These are phyloP conservation scores for Oenanthe melanoleuca DNA, from an alignment of 2,113 vertebrate species.

Conservation along the genomic window DNA sequence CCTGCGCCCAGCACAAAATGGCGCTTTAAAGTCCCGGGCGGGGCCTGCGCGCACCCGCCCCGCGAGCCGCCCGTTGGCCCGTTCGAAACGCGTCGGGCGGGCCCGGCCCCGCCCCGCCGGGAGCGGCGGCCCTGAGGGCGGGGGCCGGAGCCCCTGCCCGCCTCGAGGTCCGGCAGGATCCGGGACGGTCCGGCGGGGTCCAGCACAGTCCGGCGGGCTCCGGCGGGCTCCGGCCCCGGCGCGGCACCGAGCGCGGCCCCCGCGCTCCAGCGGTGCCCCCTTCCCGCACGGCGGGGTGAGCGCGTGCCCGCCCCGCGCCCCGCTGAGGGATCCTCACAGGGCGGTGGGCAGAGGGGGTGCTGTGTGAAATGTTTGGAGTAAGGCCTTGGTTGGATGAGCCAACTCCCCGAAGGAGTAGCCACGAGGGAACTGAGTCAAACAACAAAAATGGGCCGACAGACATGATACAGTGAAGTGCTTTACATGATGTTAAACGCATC, in stretches of 20 bases:
- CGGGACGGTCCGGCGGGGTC: too few species aligned
- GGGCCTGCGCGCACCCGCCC: too few species aligned
- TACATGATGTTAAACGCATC: background rate
- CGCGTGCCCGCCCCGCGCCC: fast-evolving
- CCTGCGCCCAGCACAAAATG: too few species aligned
- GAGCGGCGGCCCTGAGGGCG: background rate
- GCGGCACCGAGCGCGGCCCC: too few species aligned
- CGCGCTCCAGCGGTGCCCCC: too few species aligned
- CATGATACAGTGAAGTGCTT: fast-evolving
- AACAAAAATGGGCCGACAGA: background rate
- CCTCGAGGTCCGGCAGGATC: too few species aligned
- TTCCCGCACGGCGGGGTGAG: too few species aligned
- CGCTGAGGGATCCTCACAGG: background rate
- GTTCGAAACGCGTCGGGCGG: conserved; percentile 54
- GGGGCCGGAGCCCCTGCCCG: background rate
- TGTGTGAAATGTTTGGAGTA: fast-evolving
- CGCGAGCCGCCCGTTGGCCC: conserved; percentile 47
- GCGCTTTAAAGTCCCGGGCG: too few species aligned
- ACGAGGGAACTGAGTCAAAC: background rate
- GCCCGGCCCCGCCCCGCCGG: background rate
- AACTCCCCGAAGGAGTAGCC: background rate
- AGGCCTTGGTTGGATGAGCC: background rate
- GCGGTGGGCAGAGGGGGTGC: background rate
- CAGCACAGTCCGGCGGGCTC: too few species aligned
- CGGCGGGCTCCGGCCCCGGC: too few species aligned